These are phyloP conservation scores for Chelon auratus DNA, from an alignment of 2,797 vertebrate genomes.

Conservation along the genomic window DNA sequence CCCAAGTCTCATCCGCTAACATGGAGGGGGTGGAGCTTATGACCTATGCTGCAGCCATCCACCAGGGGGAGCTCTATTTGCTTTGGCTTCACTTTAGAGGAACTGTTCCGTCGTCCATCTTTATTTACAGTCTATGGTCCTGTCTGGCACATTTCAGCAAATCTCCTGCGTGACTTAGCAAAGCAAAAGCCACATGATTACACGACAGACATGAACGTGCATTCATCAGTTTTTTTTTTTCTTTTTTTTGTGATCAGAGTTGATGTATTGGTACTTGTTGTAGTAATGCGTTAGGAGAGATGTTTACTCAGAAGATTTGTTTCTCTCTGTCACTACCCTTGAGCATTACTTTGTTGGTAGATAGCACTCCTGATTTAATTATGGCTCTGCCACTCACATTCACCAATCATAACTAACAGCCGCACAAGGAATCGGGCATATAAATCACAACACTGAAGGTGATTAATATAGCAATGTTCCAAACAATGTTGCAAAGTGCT, in stretches of 20 bases:
- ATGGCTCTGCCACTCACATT: constrained; percentile 38
- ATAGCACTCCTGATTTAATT: constrained; percentile 52
- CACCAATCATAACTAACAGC: constrained; percentile 58
- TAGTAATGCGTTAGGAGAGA: constrained; percentile 2
- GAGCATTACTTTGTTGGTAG: constrained; percentile 40
- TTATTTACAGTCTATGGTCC: background rate
- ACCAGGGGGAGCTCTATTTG: too few relatives aligned
- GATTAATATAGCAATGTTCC: constrained; percentile 50
- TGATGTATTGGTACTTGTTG: constrained; percentile 1
- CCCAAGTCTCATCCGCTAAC: too few relatives aligned
- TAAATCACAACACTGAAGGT: constrained; percentile 60
- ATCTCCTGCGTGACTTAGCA: constrained; percentile 39
- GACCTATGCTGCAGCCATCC: too few relatives aligned
- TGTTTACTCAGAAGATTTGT: constrained; percentile 11
- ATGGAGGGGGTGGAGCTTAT: too few relatives aligned
- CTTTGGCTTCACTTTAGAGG: too few relatives aligned
- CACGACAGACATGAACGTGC: constrained; percentile 22
- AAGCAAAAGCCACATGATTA: constrained; percentile 40
- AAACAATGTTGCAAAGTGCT: constrained; percentile 48
- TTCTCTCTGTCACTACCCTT: constrained; percentile 47
- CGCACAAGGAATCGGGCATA: constrained; percentile 58
- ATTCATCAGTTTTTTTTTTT: constrained; percentile 7
- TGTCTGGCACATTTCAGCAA: constrained; percentile 18
- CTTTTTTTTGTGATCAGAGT: constrained; percentile 17
- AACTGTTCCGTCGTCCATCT: too few relatives aligned